Evolutionary conservation across 1,140 invertebrate genomes (phyloP), one percentile per base, ranked within the genome.

Genomic region (Temnothorax nylanderi): DNA sequence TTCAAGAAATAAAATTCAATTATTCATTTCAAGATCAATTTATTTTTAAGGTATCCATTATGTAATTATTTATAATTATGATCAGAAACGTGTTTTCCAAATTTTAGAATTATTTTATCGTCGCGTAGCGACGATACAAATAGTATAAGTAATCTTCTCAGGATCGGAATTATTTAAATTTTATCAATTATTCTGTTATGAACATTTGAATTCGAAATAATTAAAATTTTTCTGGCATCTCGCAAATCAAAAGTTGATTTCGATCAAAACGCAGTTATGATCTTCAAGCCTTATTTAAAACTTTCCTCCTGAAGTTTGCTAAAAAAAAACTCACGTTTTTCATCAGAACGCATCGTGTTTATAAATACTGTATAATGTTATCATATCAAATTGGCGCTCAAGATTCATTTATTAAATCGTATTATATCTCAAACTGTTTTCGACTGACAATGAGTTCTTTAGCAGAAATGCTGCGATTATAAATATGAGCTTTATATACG

Each of bases 361-460:
- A 65, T 41, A 65, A n/a, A 41, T 65, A 5, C 11, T 26, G 26
- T 26, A 26, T 26, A 3, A 5, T 11, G 8, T 41, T 65, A 41
- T 65, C 34, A 11, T n/a, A 65, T 65, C 3, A 65, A 65, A 67
- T 67, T 44, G 64, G 44, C 10, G 18, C 4, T 26, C 3, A 13
- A 44, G 37, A 41, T 44, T 18, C n/a, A 67, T 67, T 67, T 21
- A 67, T 41, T 21, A 67, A 67, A 67, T 67, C n/a, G 37, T 21
- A 26, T 26, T 26, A 26, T 26, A 67, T 65, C 34, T 37, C 62
- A 44, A 44, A 67, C 37, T 67, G 64, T n/a, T 67, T 67, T 67
- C n/a, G 37, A 67, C 18, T 41, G 37, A 26, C 26, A 26, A 26
- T 11, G 18, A 41, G 4, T 67, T 21, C 64, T 41, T 41, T n/a